Evolutionary conservation across 1,140 invertebrate genomes (phyloP).

Genomic region (Eriosoma lanigerum): DNA sequence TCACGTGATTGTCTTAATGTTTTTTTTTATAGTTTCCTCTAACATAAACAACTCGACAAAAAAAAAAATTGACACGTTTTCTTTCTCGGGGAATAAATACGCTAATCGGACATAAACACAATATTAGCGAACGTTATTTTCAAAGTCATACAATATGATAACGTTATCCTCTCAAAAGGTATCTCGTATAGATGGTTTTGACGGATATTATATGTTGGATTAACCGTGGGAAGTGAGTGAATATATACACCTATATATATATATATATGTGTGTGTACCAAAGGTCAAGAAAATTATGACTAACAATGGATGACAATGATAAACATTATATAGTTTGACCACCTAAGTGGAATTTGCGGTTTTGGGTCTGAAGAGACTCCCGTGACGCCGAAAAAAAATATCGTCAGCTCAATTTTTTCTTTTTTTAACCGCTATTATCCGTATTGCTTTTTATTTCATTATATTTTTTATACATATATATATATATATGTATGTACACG

Average conservation of each 20-base stretch:
- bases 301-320: constrained; percentile 46
- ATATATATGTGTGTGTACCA: background rate
- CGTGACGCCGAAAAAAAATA: constrained; percentile 31
- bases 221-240: constrained; percentile 24
- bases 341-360: constrained; percentile 46
- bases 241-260: background rate
- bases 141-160: background rate
- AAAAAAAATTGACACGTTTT: constrained; percentile 14
- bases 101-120: background rate
- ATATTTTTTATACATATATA: constrained; percentile 11
- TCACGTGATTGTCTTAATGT: constrained; percentile 39
- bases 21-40: background rate
- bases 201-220: background rate
- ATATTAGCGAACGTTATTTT: background rate
- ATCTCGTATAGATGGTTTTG: background rate
- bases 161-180: background rate
- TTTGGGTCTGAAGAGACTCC: constrained; percentile 30
- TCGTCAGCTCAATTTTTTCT: constrained; percentile 41
- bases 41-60: background rate
- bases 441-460: background rate
- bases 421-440: constrained; percentile 47
- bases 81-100: background rate
- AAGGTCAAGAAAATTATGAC: constrained; percentile 46
- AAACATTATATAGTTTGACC: constrained; percentile 27
- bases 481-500: background rate